Percentiles rank a stretch among this genome's conserved stretches.
Conservation (phyloP, 2,797 vertebrate species). For the Micromesistius poutassou region DNA sequence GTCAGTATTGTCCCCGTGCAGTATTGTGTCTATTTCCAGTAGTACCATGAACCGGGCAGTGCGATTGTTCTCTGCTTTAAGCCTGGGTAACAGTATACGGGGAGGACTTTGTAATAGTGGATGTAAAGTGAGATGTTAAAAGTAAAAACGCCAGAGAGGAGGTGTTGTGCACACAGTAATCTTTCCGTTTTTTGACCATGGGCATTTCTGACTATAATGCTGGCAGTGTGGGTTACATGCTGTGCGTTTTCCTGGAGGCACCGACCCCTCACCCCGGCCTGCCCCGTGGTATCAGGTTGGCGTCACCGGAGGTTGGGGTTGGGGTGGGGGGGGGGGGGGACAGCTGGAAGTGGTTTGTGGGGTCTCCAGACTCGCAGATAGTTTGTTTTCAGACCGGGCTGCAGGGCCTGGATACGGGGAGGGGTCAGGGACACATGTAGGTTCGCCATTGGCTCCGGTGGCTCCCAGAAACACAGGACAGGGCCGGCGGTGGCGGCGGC, state of each 20-base stretch:
- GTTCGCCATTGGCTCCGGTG: slow-evolving; percentile 49
- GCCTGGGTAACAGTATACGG: slow-evolving; percentile 27
- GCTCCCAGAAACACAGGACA: slow-evolving; percentile 27
- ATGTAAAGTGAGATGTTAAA: slow-evolving; percentile 56
- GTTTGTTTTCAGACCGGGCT: slow-evolving; percentile 71
- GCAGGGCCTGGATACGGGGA: slow-evolving; percentile 51
- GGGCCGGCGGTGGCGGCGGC: slow-evolving; percentile 33
- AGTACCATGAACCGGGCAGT: slow-evolving; percentile 5
- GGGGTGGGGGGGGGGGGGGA: slow-evolving; percentile 71
- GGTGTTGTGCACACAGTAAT: slow-evolving; percentile 44
- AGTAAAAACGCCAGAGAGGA: slow-evolving; percentile 59
- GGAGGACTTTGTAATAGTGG: slow-evolving; percentile 31
- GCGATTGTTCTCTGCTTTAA: slow-evolving; percentile 31
- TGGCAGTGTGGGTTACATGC: slow-evolving; percentile 69
- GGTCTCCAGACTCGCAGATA: slow-evolving; percentile 42
- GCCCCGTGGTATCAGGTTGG: slow-evolving; percentile 71
- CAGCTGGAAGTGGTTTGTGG: slow-evolving; percentile 79
- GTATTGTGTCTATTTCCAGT: slow-evolving; percentile 1
- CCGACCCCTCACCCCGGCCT: slow-evolving; percentile 69
- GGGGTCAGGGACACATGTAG: slow-evolving; percentile 56
- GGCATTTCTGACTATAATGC: slow-evolving; percentile 67
- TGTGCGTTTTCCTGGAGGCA: slow-evolving; percentile 68
- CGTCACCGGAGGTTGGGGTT: slow-evolving; percentile 48
- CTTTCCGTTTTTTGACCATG: slow-evolving; percentile 64
- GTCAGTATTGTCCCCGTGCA: not conserved